phyloP scores from a whole-genome alignment of 92 coral and sea anemone species.

The Heliopora coerulea region DNA sequence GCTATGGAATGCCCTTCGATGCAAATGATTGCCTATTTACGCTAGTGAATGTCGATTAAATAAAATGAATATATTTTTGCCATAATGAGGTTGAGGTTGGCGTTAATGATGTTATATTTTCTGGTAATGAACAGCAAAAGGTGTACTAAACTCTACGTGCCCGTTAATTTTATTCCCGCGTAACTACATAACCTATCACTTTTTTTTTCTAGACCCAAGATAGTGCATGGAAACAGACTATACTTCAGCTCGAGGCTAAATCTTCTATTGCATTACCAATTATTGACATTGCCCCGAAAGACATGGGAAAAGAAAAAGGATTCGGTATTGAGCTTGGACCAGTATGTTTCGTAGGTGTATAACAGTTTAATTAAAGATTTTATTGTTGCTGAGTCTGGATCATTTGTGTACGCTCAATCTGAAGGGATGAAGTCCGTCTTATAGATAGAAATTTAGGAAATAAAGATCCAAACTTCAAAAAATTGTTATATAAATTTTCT shows the following conservation, averaged over 20 bases:
- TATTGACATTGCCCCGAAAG: constrained; percentile 75
- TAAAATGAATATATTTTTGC: no score
- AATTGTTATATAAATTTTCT: constrained; percentile 41
- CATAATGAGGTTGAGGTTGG: no score
- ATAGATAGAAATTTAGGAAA: constrained; percentile 43
- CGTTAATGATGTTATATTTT: no score
- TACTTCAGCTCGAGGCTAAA: constrained; percentile 60
- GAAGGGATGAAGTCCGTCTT: constrained; percentile 18
- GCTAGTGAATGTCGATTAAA: no score
- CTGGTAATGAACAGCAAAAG: no score
- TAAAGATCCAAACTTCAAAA: constrained; percentile 38
- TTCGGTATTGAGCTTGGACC: constrained; percentile 89
- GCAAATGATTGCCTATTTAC: no score
- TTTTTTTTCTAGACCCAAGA: constrained; percentile 55
- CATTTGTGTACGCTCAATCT: constrained; percentile 32
- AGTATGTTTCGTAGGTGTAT: constrained; percentile 82
- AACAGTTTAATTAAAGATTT: constrained; percentile 33
- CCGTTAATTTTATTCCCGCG: no score
- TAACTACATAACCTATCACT: no score
- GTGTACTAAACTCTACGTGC: no score
- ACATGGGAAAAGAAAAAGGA: constrained; percentile 72
- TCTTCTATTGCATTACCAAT: constrained; percentile 84
- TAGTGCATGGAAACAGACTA: constrained; percentile 59
- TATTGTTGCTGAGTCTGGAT: constrained; percentile 34
- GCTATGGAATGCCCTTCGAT: no score